Evolutionary conservation across 2,113 vertebrate genomes (phyloP), one percentile per base, ranked within the genome.

Genomic region (Dicrurus megarhynchus): DNA sequence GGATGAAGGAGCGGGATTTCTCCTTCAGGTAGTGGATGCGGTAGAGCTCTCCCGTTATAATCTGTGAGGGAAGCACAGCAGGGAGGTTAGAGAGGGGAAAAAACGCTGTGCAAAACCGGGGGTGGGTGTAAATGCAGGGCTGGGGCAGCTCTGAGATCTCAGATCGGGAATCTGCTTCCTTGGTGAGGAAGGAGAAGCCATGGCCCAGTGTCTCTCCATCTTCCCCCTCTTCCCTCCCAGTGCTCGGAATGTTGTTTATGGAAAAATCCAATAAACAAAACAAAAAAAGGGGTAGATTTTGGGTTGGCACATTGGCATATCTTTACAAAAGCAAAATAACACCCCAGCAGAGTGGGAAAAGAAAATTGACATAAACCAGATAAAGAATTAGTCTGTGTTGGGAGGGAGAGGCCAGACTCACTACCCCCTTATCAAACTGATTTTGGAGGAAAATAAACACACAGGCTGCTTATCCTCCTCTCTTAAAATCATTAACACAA

Each of bases 1-100:
- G 98, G 49, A 99, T 98, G 7, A 99, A 99, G 3, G 99, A 99
- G 47, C 98, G 98, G 1, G 99, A 99, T 78, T 98, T 99, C 92
- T 99, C 98, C 82, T 99, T 99, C 76, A 99, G 98, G 92, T 99
- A 99, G 82, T 98, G 98, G 97, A 99, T 99, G 90, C 99, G 98
- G 98, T 98, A 99, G 97, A 99, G 99, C 90, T 99, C 99, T 41
- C 99, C 99, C 3, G 99, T 99, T 79, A 99, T 98, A 57, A 99
- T 99, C 99, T 99, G 97, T 0, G 86, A 69, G 64, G 85, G 30
- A 52, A 85, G 87, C 0, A 2, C 23, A 68, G 4, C 10, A 1
- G 84, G 37, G n/a, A 47, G 37, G 24, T 89, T 8, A 56, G 88
- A 26, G 44, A 47, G 76, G 1, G 7, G 81, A 57, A 17, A 44